Evolutionary conservation across 2,888 invertebrate species (phyloP), one percentile per base, ranked within the genome.

Genomic region (Drosophila mayaguana): DNA sequence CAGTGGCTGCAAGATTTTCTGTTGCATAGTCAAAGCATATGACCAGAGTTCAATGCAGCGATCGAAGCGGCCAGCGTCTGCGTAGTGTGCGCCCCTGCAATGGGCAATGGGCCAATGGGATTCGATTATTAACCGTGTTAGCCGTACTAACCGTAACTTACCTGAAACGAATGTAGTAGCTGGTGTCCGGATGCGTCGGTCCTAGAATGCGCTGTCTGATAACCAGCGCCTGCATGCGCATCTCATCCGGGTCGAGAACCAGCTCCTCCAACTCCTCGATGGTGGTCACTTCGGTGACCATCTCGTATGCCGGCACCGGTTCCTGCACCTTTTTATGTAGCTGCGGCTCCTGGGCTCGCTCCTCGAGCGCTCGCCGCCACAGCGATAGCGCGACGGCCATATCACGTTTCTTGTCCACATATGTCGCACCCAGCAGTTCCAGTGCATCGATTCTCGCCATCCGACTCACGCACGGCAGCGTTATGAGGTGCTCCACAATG

Each of bases 21-120:
- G 97, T 93, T 98, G 98, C 97, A 98, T 98, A 92, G 98, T 98
- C 42, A 99, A 94, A 34, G 98, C 98, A 93, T 99, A 98, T 93
- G 97, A 97, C 99, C 99, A 99, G 75, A 99, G 94, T 89, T 97
- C 96, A 77, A 98, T 97, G 93, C 98, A 99, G 81, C 97, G 95
- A 83, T 96, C 95, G 94, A 98, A 98, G 89, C 98, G 97, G 3
- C 98, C 97, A 76, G 97, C 96, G 93, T 98, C 98, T 43, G 98
- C 98, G 94, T 98, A 98, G 75, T 98, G 96, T 0, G 97, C 97
- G 70, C 97, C 97, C 88, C 98, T 95, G 48, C 16, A 75, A 68
- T n/a, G n/a, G n/a, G n/a, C n/a, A n/a, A n/a, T n/a, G n/a, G 46
- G n/a, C 12, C n/a, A 54, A 40, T 6, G 0, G 32, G 2, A 45